Percentiles rank a stretch among this genome's conserved stretches.
Evolutionary conservation across 2,888 invertebrate species (phyloP).

Genomic region (Flexamia atlantica): DNA sequence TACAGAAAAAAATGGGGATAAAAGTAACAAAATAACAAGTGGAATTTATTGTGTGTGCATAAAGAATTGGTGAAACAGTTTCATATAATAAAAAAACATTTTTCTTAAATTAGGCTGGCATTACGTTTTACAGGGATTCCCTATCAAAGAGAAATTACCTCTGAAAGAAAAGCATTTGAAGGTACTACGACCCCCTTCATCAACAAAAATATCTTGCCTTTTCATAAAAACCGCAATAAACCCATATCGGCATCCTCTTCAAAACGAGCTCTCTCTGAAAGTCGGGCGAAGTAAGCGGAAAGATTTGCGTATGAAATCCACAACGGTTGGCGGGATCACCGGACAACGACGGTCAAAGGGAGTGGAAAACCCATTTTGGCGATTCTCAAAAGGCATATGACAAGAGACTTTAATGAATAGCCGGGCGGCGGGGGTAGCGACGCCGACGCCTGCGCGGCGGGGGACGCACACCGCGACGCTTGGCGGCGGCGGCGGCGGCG

Average conservation of each 20-base stretch:
- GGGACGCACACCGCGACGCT: background rate
- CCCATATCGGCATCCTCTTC: background rate
- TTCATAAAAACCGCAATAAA: slow-evolving; percentile 7
- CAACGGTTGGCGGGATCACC: slow-evolving; percentile 1
- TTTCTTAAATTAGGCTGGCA: too few relatives aligned
- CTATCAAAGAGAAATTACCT: too few relatives aligned
- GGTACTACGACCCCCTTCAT: too few relatives aligned
- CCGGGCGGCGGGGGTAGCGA: background rate
- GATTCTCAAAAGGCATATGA: slow-evolving; percentile 40
- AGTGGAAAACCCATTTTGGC: slow-evolving; percentile 16
- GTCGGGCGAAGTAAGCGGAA: background rate
- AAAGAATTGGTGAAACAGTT: too few relatives aligned
- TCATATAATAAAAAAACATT: too few relatives aligned
- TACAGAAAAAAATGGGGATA: too few relatives aligned
- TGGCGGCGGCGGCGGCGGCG: background rate
- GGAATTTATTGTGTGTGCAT: too few relatives aligned
- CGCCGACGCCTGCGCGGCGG: background rate
- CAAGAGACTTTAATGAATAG: slow-evolving; percentile 42
- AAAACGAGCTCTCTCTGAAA: background rate
- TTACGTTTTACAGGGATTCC: too few relatives aligned
- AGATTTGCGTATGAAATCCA: background rate
- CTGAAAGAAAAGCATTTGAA: too few relatives aligned
- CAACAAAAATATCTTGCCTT: too few relatives aligned
- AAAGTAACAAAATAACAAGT: too few relatives aligned
- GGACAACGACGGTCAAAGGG: slow-evolving; percentile 3